A percentile compares a stretch with the other conserved stretches of the same genome.
Conservation (phyloP, 2,113 vertebrate genomes). For the Vimba vimba region DNA sequence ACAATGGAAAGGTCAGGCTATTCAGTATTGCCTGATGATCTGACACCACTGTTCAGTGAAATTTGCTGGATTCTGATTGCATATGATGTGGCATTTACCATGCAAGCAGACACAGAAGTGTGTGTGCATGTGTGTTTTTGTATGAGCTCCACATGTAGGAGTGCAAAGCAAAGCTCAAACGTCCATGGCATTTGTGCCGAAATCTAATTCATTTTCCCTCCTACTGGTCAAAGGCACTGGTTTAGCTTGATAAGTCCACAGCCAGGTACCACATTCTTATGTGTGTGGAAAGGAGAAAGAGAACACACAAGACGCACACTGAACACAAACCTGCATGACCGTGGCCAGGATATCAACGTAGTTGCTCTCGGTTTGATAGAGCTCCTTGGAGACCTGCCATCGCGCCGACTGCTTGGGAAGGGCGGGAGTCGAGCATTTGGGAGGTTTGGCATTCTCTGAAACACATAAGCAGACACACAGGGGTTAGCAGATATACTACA, state of each 20-base stretch:
- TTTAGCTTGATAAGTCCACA: conserved; percentile 62
- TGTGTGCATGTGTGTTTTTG: neutral
- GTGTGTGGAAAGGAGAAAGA: conserved; percentile 3
- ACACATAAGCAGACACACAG: conserved; percentile 38
- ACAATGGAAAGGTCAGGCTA: conserved; percentile 30
- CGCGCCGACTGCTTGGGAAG: conserved; percentile 91
- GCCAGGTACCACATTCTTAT: conserved; percentile 38
- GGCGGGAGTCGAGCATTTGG: conserved; percentile 84
- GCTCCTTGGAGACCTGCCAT: conserved; percentile 98
- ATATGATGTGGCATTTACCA: conserved; percentile 10
- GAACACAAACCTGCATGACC: conserved; percentile 85
- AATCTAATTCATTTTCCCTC: conserved; percentile 64
- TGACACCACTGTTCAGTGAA: conserved; percentile 32
- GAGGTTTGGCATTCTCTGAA: conserved; percentile 80
- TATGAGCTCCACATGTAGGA: conserved; percentile 29
- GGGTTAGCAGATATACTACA: conserved; percentile 16
- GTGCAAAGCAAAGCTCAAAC: conserved; percentile 42
- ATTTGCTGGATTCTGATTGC: conserved; percentile 21
- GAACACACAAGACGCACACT: conserved; percentile 35
- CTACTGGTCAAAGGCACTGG: conserved; percentile 66
- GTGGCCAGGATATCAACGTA: conserved; percentile 96
- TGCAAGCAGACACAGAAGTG: neutral
- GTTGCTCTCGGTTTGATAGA: conserved; percentile 99
- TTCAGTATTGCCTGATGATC: conserved; percentile 3
- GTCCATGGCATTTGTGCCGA: conserved; percentile 35